phyloP scores from a whole-genome alignment of 2,797 vertebrate genomes.

The Australoheros facetus region DNA sequence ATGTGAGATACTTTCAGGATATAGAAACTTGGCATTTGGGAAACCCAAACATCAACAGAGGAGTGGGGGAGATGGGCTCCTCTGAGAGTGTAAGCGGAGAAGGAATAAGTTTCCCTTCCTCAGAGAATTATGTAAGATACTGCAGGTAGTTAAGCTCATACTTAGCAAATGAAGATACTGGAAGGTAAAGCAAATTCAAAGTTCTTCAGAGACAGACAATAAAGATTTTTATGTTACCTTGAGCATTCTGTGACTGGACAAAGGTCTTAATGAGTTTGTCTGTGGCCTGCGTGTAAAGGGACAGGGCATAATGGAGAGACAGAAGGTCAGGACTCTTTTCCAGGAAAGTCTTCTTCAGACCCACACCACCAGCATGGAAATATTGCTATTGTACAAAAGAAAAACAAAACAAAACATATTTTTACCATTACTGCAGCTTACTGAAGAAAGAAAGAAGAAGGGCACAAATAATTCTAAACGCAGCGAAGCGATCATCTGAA shows the following conservation, averaged over 20 bases:
- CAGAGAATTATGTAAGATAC: conserved; percentile 7
- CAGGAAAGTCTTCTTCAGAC: conserved; percentile 97
- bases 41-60: conserved; percentile 29
- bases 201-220: not conserved
- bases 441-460: not conserved
- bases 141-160: conserved; percentile 1
- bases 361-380: conserved; percentile 96
- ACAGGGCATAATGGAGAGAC: conserved; percentile 95
- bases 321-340: conserved; percentile 97
- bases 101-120: not conserved
- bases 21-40: conserved; percentile 14
- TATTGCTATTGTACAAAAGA: conserved; percentile 87
- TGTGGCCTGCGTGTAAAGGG: conserved; percentile 97
- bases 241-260: conserved; percentile 93
- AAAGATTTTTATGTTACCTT: conserved; percentile 82
- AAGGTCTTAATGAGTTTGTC: conserved; percentile 99
- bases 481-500: not conserved
- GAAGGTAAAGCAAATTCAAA: conserved; percentile 10
- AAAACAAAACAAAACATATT: not conserved
- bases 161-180: conserved; percentile 1
- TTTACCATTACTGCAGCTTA: not conserved
- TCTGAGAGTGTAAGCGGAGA: not conserved
- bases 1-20: conserved; percentile 26
- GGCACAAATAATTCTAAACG: not conserved
- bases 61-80: conserved; percentile 8